Conservation (phyloP, 2,888 invertebrate genomes). For the Tenthredo scrophulariae region DNA sequence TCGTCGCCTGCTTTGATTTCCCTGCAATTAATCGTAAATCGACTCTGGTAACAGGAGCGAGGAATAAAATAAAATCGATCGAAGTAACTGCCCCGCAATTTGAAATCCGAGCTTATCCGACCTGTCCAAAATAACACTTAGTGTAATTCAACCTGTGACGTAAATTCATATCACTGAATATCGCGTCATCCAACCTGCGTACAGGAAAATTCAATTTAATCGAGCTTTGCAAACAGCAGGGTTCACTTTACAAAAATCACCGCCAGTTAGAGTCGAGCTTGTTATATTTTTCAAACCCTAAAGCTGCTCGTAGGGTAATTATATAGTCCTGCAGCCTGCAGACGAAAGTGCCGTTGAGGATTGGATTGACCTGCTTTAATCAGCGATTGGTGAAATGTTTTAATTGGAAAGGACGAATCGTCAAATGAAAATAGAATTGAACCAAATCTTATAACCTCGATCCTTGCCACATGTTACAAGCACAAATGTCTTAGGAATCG, state of each 20-base stretch:
- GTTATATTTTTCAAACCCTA: not conserved
- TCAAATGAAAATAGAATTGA: too few species aligned
- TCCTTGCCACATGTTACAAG: too few species aligned
- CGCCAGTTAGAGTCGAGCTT: not conserved
- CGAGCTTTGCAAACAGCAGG: not conserved
- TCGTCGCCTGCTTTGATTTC: conserved; percentile 35
- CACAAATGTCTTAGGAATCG: too few species aligned
- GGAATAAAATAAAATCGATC: not conserved
- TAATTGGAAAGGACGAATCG: not conserved
- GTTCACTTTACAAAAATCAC: not conserved
- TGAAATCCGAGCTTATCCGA: not conserved
- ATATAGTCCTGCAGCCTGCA: not conserved
- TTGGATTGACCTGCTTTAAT: too few species aligned
- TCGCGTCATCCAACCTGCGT: not conserved
- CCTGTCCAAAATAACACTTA: not conserved
- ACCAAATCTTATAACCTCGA: too few species aligned
- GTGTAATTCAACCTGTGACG: not conserved
- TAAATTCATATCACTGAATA: not conserved
- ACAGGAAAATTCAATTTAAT: not conserved
- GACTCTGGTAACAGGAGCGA: not conserved
- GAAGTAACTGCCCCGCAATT: not conserved
- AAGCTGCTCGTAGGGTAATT: not conserved
- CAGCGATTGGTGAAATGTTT: not conserved
- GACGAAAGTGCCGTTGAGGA: not conserved
- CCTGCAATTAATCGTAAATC: conserved; percentile 17